A percentile compares a stretch with the other conserved stretches of the same genome.
Evolutionary conservation across 2,113 vertebrate species (phyloP).

Genomic region (Mormoops blainvillei): DNA sequence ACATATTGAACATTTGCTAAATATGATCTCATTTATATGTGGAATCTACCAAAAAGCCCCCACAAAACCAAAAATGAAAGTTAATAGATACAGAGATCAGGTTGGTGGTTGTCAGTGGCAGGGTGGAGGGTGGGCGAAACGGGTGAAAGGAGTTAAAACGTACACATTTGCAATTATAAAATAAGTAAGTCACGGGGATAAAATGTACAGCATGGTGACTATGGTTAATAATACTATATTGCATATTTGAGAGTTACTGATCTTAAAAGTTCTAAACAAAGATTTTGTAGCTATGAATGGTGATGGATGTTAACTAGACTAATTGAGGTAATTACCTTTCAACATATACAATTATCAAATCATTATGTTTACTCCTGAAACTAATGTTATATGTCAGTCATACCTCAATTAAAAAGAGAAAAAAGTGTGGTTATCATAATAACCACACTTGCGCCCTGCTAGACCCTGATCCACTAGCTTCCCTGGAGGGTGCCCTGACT

Average conservation of each 20-base stretch:
- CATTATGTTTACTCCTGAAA: background rate
- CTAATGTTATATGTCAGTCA: background rate
- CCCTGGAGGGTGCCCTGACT: background rate
- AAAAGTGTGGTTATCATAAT: background rate
- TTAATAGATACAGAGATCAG: background rate
- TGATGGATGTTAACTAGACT: no score
- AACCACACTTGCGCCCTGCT: background rate
- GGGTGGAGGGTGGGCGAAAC: background rate
- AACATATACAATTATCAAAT: no score
- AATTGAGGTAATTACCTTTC: no score
- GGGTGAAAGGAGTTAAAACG: background rate
- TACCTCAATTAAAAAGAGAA: background rate
- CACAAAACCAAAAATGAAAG: no score
- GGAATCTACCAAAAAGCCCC: background rate
- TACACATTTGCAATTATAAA: background rate
- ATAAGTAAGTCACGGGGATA: background rate
- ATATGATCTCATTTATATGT: background rate
- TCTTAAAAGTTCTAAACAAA: background rate
- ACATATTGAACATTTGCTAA: no score
- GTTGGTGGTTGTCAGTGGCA: background rate
- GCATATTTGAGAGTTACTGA: background rate
- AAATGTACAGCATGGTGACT: background rate
- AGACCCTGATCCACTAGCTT: background rate
- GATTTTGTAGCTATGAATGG: background rate
- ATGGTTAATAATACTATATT: background rate